phyloP scores from a whole-genome alignment of 2,797 vertebrate genomes.

The Brachymystax lenok region DNA sequence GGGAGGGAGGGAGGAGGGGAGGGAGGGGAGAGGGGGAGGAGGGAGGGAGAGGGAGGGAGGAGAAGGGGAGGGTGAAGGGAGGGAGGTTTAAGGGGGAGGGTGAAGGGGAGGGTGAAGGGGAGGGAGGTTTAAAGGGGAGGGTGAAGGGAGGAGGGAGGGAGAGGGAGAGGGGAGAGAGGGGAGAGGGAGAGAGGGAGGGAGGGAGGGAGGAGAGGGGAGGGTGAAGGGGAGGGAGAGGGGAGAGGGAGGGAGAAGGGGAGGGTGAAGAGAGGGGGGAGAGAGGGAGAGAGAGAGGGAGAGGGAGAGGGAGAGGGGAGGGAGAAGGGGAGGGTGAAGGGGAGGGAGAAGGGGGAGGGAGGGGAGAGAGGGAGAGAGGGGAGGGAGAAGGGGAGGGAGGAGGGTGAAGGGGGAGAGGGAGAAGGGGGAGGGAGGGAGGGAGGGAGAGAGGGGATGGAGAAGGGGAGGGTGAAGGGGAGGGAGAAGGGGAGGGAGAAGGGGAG shows the following conservation, averaged over 20 bases:
- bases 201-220: neutral
- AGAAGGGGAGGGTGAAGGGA: too few species aligned
- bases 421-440: too few species aligned
- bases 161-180: neutral
- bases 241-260: neutral
- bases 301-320: neutral
- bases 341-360: neutral
- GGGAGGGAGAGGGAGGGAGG: neutral
- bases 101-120: neutral
- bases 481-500: too few species aligned
- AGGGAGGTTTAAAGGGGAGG: too few species aligned
- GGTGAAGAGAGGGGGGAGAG: too few species aligned
- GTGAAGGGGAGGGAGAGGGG: neutral
- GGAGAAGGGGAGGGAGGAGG: neutral
- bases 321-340: neutral
- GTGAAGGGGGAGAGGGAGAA: neutral
- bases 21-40: neutral
- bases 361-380: too few species aligned
- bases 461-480: neutral
- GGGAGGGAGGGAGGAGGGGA: too few species aligned
- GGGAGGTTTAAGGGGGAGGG: too few species aligned
- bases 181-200: too few species aligned
- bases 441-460: too few species aligned
- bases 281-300: too few species aligned
- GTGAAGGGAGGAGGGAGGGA: too few species aligned